Evolutionary conservation across 1,140 invertebrate genomes (phyloP), one percentile per base, ranked within the genome.

Genomic region (Babylonia areolata): DNA sequence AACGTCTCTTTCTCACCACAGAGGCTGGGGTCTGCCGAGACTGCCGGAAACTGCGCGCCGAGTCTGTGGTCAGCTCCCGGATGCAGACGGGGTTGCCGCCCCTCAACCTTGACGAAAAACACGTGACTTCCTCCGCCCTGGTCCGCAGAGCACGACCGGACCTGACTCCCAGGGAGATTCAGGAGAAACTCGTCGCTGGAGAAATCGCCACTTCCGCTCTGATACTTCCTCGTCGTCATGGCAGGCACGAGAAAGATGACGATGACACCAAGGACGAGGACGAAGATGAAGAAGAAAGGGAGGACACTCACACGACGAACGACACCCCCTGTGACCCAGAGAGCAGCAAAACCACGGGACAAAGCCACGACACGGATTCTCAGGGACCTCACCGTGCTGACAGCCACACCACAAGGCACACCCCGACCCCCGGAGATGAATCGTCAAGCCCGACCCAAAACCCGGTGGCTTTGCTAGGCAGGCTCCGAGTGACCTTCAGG

Each of bases 1-100:
- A n/a, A n/a, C n/a, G n/a, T n/a, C n/a, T n/a, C n/a, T n/a, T n/a
- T n/a, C n/a, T n/a, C n/a, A n/a, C n/a, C n/a, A n/a, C n/a, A n/a
- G n/a, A n/a, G n/a, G n/a, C n/a, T n/a, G n/a, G n/a, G n/a, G 31
- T 87, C 12, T 90, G 90, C 75, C 84, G 87, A 17, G 87, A 87
- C 40, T 89, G 90, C 71, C 86, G 86, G 42, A 88, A 89, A 51
- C 83, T 87, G 40, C 37, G 85, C 46, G 85, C 82, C n/a, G 77
- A 87, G 28, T 58, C 85, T 28, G 73, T 84, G 28, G 86, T 77
- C 69, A 83, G 85, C 12, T 73, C 88, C 75, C n/a, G 84, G 23
- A 86, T 87, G n/a, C 87, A 88, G 33, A 28, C 58, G 12, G 85
- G 54, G 28, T 89, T 89, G 64, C 88, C 90, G 28, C 84, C 80